phyloP scores from a whole-genome alignment of 35 echinoderm and acorn worm genomes.

The Lytechinus variegatus region DNA sequence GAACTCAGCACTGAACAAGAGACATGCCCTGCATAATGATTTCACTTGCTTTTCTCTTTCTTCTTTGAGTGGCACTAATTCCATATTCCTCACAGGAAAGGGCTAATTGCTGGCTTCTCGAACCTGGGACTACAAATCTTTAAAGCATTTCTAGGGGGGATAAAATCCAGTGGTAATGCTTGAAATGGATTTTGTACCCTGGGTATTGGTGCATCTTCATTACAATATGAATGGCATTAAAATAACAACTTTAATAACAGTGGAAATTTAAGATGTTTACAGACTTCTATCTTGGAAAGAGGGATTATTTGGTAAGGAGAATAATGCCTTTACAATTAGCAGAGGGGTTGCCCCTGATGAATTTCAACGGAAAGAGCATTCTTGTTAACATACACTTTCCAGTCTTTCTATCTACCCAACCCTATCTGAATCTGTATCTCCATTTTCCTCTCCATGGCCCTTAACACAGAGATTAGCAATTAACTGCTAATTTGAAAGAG shows the following conservation, averaged over 20 bases:
- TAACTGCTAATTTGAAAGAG: too few relatives aligned
- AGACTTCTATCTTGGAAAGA: not conserved
- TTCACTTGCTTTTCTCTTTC: not conserved
- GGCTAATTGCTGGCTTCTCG: not conserved
- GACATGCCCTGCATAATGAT: too few relatives aligned
- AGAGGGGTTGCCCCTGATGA: too few relatives aligned
- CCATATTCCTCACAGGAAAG: not conserved
- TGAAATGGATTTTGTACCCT: not conserved
- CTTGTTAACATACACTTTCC: too few relatives aligned
- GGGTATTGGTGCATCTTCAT: not conserved
- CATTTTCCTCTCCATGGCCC: too few relatives aligned
- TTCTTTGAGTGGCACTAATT: not conserved
- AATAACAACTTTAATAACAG: not conserved
- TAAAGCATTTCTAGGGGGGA: not conserved
- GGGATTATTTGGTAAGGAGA: not conserved
- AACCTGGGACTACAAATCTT: not conserved
- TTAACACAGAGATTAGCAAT: too few relatives aligned
- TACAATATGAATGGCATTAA: not conserved
- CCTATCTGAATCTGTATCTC: too few relatives aligned
- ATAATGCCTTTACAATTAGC: not conserved
- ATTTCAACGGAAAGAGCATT: too few relatives aligned
- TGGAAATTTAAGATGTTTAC: not conserved
- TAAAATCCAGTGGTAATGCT: not conserved
- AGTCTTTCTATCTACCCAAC: too few relatives aligned
- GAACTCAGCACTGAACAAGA: not conserved